Evolutionary conservation across 2,888 invertebrate species (phyloP).

Genomic region (Spodoptera picta): DNA sequence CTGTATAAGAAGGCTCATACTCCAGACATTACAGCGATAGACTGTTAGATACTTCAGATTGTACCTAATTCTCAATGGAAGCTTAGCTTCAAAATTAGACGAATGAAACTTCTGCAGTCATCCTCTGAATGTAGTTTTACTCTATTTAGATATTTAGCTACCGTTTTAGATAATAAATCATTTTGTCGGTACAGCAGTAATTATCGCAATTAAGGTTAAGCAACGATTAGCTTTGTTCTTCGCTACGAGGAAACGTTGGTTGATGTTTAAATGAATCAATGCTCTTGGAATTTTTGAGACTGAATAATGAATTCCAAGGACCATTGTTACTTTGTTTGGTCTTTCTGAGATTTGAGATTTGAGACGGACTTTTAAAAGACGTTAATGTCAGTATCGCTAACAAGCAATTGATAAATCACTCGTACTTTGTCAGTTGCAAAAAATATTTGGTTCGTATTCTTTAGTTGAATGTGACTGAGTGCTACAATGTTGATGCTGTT

Average conservation of each 20-base stretch:
- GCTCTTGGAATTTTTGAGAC: conserved; percentile 36
- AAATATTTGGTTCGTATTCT: conserved; percentile 28
- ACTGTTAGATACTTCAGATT: too few species aligned
- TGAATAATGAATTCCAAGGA: conserved; percentile 40
- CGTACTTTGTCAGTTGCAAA: conserved; percentile 23
- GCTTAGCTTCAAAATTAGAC: background rate
- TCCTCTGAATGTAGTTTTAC: conserved; percentile 28
- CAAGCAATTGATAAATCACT: conserved; percentile 51
- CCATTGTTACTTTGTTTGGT: conserved; percentile 48
- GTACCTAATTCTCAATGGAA: too few species aligned
- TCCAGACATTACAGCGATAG: too few species aligned
- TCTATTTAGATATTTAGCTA: conserved; percentile 61
- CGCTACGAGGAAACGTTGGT: conserved; percentile 74
- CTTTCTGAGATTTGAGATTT: conserved; percentile 39
- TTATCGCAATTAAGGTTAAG: conserved; percentile 87
- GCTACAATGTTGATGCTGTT: conserved; percentile 5
- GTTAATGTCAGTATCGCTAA: conserved; percentile 55
- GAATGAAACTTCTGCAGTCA: conserved; percentile 15
- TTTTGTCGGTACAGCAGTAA: conserved; percentile 79
- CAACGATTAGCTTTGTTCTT: conserved; percentile 84
- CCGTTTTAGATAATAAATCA: conserved; percentile 79
- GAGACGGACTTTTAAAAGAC: conserved; percentile 37
- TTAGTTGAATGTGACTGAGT: background rate
- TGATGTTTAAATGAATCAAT: conserved; percentile 56
- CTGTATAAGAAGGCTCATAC: too few species aligned